A percentile compares a stretch with the other conserved stretches of the same genome.
Evolutionary conservation across 2,797 vertebrate genomes (phyloP).

Genomic region (Nothura maculosa): DNA sequence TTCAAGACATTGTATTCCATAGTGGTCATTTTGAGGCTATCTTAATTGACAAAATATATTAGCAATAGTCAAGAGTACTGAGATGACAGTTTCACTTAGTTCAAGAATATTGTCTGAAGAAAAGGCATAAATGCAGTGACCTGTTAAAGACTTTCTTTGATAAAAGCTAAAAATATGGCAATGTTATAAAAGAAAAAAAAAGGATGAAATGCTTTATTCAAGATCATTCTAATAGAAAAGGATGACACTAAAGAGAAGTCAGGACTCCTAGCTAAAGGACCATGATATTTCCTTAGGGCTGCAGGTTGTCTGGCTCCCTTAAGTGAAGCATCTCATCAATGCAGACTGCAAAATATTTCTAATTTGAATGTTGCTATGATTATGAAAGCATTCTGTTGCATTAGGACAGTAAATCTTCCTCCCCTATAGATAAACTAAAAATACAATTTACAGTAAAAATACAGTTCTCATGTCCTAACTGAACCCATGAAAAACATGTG

Average conservation of each 20-base stretch:
- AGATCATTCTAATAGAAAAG: conserved; percentile 13
- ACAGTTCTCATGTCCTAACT: neutral
- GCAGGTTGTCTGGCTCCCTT: neutral
- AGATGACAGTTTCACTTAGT: neutral
- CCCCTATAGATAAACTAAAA: neutral
- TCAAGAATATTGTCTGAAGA: conserved; percentile 2
- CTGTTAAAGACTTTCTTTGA: neutral
- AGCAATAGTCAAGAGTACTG: neutral
- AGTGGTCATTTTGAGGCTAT: neutral
- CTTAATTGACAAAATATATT: neutral
- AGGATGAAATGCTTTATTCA: neutral
- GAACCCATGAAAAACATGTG: neutral
- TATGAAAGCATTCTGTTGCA: neutral
- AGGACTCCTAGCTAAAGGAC: neutral
- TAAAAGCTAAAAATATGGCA: neutral
- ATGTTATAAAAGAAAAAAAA: neutral
- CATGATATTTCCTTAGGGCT: neutral
- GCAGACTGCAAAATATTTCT: neutral
- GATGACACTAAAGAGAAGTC: neutral
- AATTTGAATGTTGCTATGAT: neutral
- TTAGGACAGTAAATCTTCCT: neutral
- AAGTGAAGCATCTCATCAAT: neutral
- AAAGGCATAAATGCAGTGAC: neutral
- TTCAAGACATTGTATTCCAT: neutral
- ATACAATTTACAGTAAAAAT: neutral